Base-by-base conservation (phyloP, 2,888 invertebrate genomes). In the Drepana falcataria region DNA sequence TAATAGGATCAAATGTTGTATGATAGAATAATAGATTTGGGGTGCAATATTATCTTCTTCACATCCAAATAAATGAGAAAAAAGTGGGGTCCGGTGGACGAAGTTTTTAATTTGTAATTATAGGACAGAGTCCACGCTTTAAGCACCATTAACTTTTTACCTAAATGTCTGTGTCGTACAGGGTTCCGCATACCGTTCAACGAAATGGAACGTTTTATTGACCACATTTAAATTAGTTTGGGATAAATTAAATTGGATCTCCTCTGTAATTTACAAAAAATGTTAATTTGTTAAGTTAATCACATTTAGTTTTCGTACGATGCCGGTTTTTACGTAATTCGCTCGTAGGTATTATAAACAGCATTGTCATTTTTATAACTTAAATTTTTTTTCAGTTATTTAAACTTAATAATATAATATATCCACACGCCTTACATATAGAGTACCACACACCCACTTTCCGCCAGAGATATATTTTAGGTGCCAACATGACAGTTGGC, bases 51-150 rank as follows among this genome's bases (percentile, higher is more conserved):
- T 87, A 90, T 89, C 87, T 86, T 81, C 81, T 79, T 75, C 74
- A 69, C 85, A 79, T 83, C 74, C 86, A 79, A 87, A 89, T 87
- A 87, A 87, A 89, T 83, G 88, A 82, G 85, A 89, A 90, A 91
- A 90, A 91, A 87, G 73, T 73, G 79, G 83, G 83, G 84, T 83
- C 84, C 83, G 71, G 71, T 76, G 78, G 85, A 81, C 85, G 79
- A 89, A 90, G 78, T 90, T 91, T 91, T 90, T 89, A 91, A 91
- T 91, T 89, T 74, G 89, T 91, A 90, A 90, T 91, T 91, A 90
- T 85, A 91, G 89, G 87, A 86, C 87, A 85, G 74, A 76, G 89
- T 82, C 87, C 88, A 79, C 81, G 87, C 88, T 89, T 85, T 85
- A 86, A 83, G 90, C 83, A 77, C 83, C 90, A 89, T 90, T 91